Evolutionary conservation across 2,113 vertebrate species (phyloP).

Genomic region (Hoplias malabaricus): DNA sequence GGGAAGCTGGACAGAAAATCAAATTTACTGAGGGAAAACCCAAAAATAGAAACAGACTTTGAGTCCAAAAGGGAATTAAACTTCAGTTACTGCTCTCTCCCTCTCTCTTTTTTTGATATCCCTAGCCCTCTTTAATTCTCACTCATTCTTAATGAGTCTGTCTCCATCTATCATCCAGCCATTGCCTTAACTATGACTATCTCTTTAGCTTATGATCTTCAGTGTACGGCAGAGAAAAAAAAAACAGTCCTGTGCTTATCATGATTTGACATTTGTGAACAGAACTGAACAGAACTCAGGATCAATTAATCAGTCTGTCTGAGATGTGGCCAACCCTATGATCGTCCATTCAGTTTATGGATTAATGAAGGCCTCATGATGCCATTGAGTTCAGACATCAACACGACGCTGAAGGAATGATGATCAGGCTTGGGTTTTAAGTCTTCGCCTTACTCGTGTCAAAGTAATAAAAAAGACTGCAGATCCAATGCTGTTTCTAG

Average conservation of each 20-base stretch:
- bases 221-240: too few relatives aligned
- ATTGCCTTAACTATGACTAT: too few relatives aligned
- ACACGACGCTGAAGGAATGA: background rate
- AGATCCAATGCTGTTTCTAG: too few relatives aligned
- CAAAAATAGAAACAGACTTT: constrained; percentile 8
- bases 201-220: too few relatives aligned
- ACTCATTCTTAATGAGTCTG: background rate
- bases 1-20: background rate
- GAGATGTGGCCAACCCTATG: constrained; percentile 8
- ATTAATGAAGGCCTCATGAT: background rate
- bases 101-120: background rate
- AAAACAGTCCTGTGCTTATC: background rate
- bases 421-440: background rate
- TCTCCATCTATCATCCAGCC: background rate
- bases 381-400: background rate
- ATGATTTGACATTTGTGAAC: constrained; percentile 6
- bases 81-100: background rate
- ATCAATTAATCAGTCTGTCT: constrained; percentile 26
- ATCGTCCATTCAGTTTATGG: constrained; percentile 8
- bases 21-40: background rate
- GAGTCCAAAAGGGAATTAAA: background rate
- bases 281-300: background rate
- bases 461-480: too few relatives aligned
- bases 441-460: too few relatives aligned
- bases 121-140: background rate